Conservation (phyloP, 1,140 invertebrate genomes). For the Drosophila pachea region DNA sequence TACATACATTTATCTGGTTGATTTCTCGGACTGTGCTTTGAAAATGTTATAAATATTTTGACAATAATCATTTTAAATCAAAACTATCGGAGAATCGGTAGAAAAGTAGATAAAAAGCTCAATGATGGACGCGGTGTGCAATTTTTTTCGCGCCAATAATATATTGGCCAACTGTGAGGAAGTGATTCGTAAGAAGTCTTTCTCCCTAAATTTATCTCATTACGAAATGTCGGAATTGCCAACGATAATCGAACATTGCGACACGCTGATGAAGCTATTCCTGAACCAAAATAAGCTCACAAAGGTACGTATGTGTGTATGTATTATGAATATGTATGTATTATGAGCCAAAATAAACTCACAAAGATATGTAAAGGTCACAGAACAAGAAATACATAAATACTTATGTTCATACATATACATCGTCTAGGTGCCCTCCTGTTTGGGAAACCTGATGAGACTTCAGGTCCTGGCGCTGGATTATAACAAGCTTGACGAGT, state of each 20-base stretch:
- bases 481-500: slow-evolving; percentile 85
- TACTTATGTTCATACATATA: background rate
- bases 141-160: slow-evolving; percentile 83
- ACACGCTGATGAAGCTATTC: slow-evolving; percentile 81
- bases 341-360: slow-evolving; percentile 82
- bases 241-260: slow-evolving; percentile 80
- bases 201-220: slow-evolving; percentile 81
- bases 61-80: slow-evolving; percentile 28
- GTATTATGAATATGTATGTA: no score
- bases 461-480: slow-evolving; percentile 81
- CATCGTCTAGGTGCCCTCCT: slow-evolving; percentile 57
- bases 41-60: slow-evolving; percentile 34
- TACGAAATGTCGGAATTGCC: slow-evolving; percentile 82
- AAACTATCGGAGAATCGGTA: background rate
- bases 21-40: slow-evolving; percentile 14
- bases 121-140: slow-evolving; percentile 79
- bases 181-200: slow-evolving; percentile 81
- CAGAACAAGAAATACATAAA: background rate
- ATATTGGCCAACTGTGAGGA: slow-evolving; percentile 83
- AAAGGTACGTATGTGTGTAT: slow-evolving; percentile 71
- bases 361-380: slow-evolving; percentile 61
- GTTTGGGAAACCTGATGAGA: slow-evolving; percentile 67
- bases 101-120: background rate
- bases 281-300: slow-evolving; percentile 82
- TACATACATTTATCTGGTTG: slow-evolving; percentile 2